Evolutionary conservation across 2,113 vertebrate species (phyloP).

Genomic region (Podarcis cretensis): DNA sequence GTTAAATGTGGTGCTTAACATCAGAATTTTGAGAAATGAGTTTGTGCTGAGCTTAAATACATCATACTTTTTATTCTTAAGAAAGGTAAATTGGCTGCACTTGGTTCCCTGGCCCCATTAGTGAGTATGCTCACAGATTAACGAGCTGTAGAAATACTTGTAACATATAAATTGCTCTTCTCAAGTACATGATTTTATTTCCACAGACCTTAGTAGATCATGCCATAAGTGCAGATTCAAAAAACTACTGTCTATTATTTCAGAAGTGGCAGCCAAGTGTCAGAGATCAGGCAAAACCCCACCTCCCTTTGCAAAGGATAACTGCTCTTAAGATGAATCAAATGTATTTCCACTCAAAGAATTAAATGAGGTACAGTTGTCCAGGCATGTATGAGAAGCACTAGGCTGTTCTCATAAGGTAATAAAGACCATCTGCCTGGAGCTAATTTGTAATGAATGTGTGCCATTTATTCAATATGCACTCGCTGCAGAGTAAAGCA

Average conservation of each 20-base stretch:
- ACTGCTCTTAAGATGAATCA: neutral
- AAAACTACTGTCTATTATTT: neutral
- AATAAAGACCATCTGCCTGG: conserved; percentile 19
- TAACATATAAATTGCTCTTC: conserved; percentile 9
- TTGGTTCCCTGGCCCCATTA: neutral
- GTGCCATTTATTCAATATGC: conserved; percentile 15
- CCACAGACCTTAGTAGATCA: neutral
- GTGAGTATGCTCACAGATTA: neutral
- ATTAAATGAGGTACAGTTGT: conserved; percentile 14
- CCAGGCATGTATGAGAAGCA: conserved; percentile 4
- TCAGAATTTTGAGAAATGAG: neutral
- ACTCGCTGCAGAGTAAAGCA: neutral
- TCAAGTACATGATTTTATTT: neutral
- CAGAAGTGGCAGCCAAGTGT: neutral
- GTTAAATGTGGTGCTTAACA: neutral
- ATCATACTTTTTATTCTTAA: neutral
- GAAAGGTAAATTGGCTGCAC: neutral
- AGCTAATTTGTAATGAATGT: conserved; percentile 11
- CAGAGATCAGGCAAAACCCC: neutral
- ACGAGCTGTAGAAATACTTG: neutral
- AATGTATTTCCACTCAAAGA: conserved; percentile 5
- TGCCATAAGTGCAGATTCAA: conserved; percentile 1
- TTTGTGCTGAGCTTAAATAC: neutral
- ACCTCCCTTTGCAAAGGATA: neutral
- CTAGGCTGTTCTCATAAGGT: neutral